Evolutionary conservation across 2,888 invertebrate genomes (phyloP), one percentile per base, ranked within the genome.

Genomic region (Falcaria lacertinaria): DNA sequence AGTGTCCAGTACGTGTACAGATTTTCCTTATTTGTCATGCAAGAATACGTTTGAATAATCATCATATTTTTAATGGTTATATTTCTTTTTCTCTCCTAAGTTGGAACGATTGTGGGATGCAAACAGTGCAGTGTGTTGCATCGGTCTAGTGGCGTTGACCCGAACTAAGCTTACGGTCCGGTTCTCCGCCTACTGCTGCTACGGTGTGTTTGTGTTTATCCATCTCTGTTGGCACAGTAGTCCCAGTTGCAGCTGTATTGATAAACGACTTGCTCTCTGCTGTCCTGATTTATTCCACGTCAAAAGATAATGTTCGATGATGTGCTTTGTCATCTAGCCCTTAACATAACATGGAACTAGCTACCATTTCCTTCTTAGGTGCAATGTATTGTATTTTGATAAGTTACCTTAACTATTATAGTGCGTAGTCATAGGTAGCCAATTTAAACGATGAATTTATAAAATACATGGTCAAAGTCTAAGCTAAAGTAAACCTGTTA

Each of bases 101-200:
- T 7, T 11, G 22, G 14, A 37, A 37, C 14, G 22, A 15, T 37
- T 37, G 19, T 22, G 45, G 44, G 38, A 42, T 57, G 56, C 38
- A 44, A 52, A 50, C 51, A 51, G 36, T 39, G 44, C 35, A 37
- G 22, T 37, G 22, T 54, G 54, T 50, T 52, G 56, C 44, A 52
- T 43, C 52, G 54, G 49, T 50, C 54, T 58, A 54, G 64, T 67
- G 74, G 54, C 81, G 76, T 75, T 83, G 82, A 82, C 80, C 83
- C 70, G 62, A 46, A 57, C 69, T 70, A 74, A 82, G 79, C 83
- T 80, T 81, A 75, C 76, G 64, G 64, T 64, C 72, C 74, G 71
- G 74, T 69, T 60, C 64, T 64, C 57, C 28, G 28, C 28, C 51
- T 49, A 54, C 62, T 60, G 57, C 64, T 59, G 50, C 61, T 47